A percentile compares a stretch with the other conserved stretches of the same genome.
Evolutionary conservation across 2,888 invertebrate species (phyloP).

Genomic region (Cephonodes hylas): DNA sequence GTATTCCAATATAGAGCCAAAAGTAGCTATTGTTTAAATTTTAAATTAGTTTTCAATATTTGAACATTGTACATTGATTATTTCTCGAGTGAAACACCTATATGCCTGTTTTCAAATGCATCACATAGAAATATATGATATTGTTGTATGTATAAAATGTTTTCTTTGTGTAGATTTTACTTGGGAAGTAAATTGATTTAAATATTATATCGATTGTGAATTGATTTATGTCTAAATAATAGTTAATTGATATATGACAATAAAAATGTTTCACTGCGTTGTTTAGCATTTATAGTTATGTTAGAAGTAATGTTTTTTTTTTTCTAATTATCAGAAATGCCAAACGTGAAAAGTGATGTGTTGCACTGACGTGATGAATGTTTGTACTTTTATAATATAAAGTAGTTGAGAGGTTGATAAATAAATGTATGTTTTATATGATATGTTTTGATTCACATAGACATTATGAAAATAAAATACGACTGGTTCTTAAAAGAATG

Average conservation of each 20-base stretch:
- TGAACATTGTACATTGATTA: not conserved
- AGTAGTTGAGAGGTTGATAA: conserved; percentile 43
- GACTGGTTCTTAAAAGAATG: conserved; percentile 45
- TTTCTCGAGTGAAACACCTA: not conserved
- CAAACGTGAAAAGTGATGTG: conserved; percentile 41
- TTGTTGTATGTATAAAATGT: not conserved
- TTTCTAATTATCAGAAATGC: conserved; percentile 29
- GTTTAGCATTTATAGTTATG: conserved; percentile 58
- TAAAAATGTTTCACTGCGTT: conserved; percentile 47
- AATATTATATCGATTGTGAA: not conserved
- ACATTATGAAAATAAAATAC: conserved; percentile 66
- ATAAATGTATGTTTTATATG: conserved; percentile 62
- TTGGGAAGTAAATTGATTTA: not conserved
- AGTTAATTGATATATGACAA: conserved; percentile 39
- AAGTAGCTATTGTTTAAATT: not conserved
- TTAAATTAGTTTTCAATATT: not conserved
- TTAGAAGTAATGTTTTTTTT: conserved; percentile 21
- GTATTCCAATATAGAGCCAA: not conserved
- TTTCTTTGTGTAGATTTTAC: not conserved
- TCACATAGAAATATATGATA: too few relatives aligned
- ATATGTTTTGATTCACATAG: conserved; percentile 60
- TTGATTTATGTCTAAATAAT: conserved; percentile 23
- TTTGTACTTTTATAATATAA: conserved; percentile 78
- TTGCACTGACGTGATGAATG: conserved; percentile 32
- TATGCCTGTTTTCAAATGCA: not conserved